Base-by-base conservation (phyloP, 2,797 vertebrate genomes). In the Propithecus perrieri region DNA sequence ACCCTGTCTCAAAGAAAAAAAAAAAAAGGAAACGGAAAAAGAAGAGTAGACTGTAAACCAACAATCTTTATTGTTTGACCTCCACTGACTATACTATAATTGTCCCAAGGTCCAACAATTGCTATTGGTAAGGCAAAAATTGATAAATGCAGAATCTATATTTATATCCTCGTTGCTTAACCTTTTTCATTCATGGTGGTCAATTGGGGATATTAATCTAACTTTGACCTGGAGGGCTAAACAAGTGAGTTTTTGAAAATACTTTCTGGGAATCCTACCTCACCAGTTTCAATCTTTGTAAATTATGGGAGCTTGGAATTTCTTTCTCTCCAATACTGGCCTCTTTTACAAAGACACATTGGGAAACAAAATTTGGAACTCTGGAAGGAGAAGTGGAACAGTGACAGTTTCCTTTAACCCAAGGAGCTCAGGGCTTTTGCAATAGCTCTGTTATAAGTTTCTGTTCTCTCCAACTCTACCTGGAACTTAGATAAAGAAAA, bases 191-290 rank as follows among this genome's bases (percentile, higher is more conserved):
- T 63, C 24, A 5, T 35, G 10, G 35, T 81, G 59, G 75, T 85
- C 75, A 76, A 0, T 22, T 92, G 88, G 53, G 28, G 28, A 53
- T 94, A 88, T 83, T 90, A 83, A 85, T 90, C 75, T 92, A 71
- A 48, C 90, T 85, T 75, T 96, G 88, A 93, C 71, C 55, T 74
- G 28, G 63, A 78, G 80, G 38, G 26, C 38, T 84, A 78, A 93
- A 48, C 10, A 46, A 95, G 18, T 59, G 20, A 93, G 63, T 9
- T 35, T 33, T 20, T 43, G 13, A 22, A 65, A 65, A 18, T 71
- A 35, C 12, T 97, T 85, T 65, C 18, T 95, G 12, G 55, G 53
- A 91, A 85, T 43, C 65, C 30, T 79, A 1, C 17, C 72, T 83
- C 43, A n/a, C n/a, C 53, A 24, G 30, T 72, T 50, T 94, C 11